Evolutionary conservation across 53 echinoderm and acorn worm species (phyloP), one percentile per base, ranked within the genome.

Genomic region (Echinometra lucunter): DNA sequence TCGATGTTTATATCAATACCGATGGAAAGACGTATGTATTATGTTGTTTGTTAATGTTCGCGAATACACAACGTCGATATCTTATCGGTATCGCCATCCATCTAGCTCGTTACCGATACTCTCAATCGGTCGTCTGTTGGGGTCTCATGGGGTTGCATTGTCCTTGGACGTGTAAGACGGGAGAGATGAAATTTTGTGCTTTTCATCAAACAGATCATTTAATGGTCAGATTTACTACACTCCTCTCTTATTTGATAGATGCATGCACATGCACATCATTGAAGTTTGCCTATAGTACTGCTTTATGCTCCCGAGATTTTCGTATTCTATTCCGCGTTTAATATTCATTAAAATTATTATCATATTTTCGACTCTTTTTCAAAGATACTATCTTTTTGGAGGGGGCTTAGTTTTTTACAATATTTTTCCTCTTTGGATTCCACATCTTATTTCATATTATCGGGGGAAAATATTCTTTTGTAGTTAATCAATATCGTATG

Each of bases 11-110:
- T 78, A 78, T 92, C 92, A 92, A 47, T 78, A 27, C 4, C 9
- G 75, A 47, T 78, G 37, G 92, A 49, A 78, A 92, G 92, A 92
- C 75, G 92, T 55, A 78, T 80, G 92, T 55, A 92, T 78, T 30
- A 78, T 78, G 92, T 78, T 92, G 55, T 92, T 92, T 92, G 92
- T 92, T 92, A 92, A 92, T 92, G 92, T 92, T 92, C 92, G 42
- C 92, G 57, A 56, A 92, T 92, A 74, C 92, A 78, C 78, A 78
- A 74, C 37, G 80, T 34, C 80, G 75, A 78, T 78, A 92, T 78
- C 78, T 78, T 57, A 78, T 92, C 92, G 23, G 44, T 49, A 30
- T 12, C 30, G 32, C 78, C 75, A 92, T 92, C 78, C 92, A 78
- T 92, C 78, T 92, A 30, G 37, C 57, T 78, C 57, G 78, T 92